Evolutionary conservation across 2,113 vertebrate genomes (phyloP).

Genomic region (Xiphophorus couchianus): DNA sequence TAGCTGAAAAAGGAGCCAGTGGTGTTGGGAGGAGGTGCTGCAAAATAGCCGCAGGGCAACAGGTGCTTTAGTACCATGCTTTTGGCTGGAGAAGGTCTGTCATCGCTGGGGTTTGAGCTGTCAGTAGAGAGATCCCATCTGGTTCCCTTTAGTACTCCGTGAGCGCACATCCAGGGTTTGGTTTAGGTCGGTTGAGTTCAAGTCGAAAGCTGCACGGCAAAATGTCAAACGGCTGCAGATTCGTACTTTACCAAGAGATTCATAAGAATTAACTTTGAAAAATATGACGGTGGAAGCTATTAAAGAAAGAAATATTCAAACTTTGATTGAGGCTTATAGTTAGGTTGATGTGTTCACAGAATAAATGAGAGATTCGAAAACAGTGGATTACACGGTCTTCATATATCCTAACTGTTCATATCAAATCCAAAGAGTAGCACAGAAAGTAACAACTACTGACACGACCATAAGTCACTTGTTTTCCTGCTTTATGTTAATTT

Average conservation of each 20-base stretch:
- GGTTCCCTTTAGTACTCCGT: constrained; percentile 54
- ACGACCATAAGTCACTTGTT: no score
- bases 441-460: no score
- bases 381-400: no score
- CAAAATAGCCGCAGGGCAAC: constrained; percentile 57
- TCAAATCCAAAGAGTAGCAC: no score
- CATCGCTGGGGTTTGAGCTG: constrained; percentile 44
- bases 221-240: not conserved
- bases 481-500: no score
- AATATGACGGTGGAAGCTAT: not conserved
- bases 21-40: constrained; percentile 34
- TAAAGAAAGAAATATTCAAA: not conserved
- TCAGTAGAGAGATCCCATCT: constrained; percentile 66
- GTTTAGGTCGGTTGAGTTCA: constrained; percentile 2
- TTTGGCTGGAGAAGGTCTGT: constrained; percentile 67
- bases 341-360: no score
- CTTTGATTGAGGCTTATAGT: not conserved
- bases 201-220: not conserved
- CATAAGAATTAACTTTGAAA: not conserved
- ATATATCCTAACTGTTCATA: no score
- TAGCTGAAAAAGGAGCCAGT: constrained; percentile 60
- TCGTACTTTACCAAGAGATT: not conserved
- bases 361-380: no score
- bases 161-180: constrained; percentile 16
- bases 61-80: constrained; percentile 77